Percentiles rank a stretch among this genome's conserved stretches.
Evolutionary conservation across 2,888 invertebrate genomes (phyloP).

Genomic region (Gastracanthus pulcherrimus): DNA sequence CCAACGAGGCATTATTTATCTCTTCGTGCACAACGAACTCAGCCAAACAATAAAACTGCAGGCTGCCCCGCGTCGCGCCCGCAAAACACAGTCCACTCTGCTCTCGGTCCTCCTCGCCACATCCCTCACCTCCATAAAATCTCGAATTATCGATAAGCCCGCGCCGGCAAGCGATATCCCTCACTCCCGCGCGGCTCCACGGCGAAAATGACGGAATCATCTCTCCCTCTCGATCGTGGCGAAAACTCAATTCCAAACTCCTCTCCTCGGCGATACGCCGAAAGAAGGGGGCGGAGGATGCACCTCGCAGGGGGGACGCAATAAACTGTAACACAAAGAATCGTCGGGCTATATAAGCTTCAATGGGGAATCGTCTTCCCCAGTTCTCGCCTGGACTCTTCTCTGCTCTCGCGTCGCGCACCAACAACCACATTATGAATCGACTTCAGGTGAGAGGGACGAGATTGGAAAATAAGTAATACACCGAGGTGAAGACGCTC

Average conservation of each 20-base stretch:
- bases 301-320: constrained; percentile 63
- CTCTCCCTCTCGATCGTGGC: background rate
- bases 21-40: no score
- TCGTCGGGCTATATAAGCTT: constrained; percentile 72
- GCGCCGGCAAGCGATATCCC: no score
- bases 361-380: constrained; percentile 69
- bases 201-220: background rate
- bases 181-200: background rate
- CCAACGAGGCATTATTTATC: no score
- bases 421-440: constrained; percentile 74
- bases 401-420: background rate
- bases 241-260: constrained; percentile 25
- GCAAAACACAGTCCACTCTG: no score
- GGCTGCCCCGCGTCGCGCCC: no score
- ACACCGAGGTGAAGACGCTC: no score
- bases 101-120: no score
- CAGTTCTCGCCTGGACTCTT: constrained; percentile 65
- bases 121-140: background rate
- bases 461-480: constrained; percentile 35
- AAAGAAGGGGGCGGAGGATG: constrained; percentile 38
- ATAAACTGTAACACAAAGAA: constrained; percentile 75
- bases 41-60: no score
- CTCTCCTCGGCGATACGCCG: background rate
- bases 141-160: background rate
- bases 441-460: constrained; percentile 72